Base-by-base conservation (phyloP, 2,113 vertebrate genomes). In the Macaca nemestrina region DNA sequence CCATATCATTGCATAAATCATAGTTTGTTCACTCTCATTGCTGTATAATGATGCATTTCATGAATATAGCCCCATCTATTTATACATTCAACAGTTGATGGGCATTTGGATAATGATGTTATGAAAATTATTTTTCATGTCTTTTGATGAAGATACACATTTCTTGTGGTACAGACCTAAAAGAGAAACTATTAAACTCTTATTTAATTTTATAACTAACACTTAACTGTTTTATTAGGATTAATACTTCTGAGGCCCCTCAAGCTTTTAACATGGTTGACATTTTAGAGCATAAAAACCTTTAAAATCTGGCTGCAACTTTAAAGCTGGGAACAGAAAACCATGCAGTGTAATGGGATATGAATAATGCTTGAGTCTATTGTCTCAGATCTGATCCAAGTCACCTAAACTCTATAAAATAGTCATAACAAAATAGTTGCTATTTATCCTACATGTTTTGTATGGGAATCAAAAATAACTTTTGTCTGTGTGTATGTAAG, bases 191-290 rank as follows among this genome's bases (percentile, higher is more conserved):
- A 61, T 91, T 85, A 48, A 92, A 48, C 27, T 76, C 48, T 92
- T 14, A 76, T 64, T 92, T 55, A 88, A 88, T 93, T 88, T 88
- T 96, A 80, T 85, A 88, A 64, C 3, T 68, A 90, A 30, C 7
- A 78, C 16, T 72, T 88, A 59, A 5, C 64, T 89, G 9, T 43
- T 68, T 86, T 57, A 64, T 48, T 93, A 96, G 14, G 30, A 72
- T 90, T 82, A 30, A 43, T 6, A 83, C 5, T 81, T 11, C n/a
- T 35, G 30, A 61, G 23, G 45, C 7, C 30, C 38, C 20, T 13
- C 48, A 80, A 73, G 7, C 22, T 81, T 85, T 55, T 48, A 40
- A 43, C 5, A 61, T n/a, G 10, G 11, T 68, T 92, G 55, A 22
- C 20, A 68, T 85, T 92, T 96, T 92, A 67, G 57, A 55, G 35